These are phyloP conservation scores for Ascidia mentula DNA, from an alignment of 23 tunicate species.

Conservation along the genomic window DNA sequence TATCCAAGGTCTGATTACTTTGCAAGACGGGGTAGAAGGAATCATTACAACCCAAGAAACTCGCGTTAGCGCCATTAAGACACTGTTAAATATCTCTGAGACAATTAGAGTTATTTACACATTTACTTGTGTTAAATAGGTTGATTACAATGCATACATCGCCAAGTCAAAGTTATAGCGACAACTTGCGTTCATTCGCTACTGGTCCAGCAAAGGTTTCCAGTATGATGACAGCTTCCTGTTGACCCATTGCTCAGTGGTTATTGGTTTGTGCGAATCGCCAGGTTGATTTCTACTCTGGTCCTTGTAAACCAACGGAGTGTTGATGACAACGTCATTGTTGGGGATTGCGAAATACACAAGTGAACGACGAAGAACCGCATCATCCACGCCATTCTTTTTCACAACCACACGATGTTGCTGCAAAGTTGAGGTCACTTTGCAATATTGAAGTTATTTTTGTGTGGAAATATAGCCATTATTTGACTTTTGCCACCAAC, in stretches of 20 bases:
- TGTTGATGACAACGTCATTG: slow-evolving; percentile 27
- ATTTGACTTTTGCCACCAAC: neutral
- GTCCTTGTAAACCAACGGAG: slow-evolving; percentile 6
- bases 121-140: too few relatives aligned
- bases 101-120: too few relatives aligned
- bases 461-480: neutral
- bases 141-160: too few relatives aligned
- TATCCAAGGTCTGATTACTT: too few relatives aligned
- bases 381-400: neutral
- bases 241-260: neutral
- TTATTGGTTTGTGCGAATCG: neutral
- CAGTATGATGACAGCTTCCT: too few relatives aligned
- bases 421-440: neutral
- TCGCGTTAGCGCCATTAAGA: too few relatives aligned
- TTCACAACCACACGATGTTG: neutral
- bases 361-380: slow-evolving; percentile 19
- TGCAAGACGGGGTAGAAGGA: too few relatives aligned
- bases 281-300: neutral
- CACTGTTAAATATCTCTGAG: too few relatives aligned
- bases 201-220: too few relatives aligned
- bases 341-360: slow-evolving; percentile 32
- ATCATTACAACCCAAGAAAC: too few relatives aligned
- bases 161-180: too few relatives aligned
- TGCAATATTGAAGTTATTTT: neutral
- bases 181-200: too few relatives aligned